Evolutionary conservation across 2,888 invertebrate species (phyloP).

Genomic region (Dromius quadrimaculatus): DNA sequence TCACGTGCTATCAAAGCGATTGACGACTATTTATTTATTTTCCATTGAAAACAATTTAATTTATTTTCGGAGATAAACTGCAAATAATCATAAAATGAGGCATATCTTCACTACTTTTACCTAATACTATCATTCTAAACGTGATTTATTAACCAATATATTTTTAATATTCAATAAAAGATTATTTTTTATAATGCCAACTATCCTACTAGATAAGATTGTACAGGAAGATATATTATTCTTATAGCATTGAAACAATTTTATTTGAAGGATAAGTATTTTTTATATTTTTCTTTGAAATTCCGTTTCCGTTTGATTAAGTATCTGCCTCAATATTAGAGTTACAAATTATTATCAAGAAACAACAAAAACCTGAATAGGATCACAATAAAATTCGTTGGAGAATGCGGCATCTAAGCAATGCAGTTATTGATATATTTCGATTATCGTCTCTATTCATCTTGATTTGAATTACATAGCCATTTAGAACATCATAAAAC

Average conservation of each 20-base stretch:
- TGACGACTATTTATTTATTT: constrained; percentile 18
- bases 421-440: constrained; percentile 38
- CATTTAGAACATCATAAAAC: constrained; percentile 46
- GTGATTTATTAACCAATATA: too few species aligned
- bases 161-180: too few species aligned
- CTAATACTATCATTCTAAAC: too few species aligned
- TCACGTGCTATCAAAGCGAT: background rate
- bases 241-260: too few species aligned
- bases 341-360: background rate
- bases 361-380: constrained; percentile 13
- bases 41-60: background rate
- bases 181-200: too few species aligned
- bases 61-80: background rate
- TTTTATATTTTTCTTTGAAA: too few species aligned
- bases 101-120: background rate
- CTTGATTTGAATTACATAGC: constrained; percentile 45
- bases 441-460: constrained; percentile 32
- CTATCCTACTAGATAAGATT: too few species aligned
- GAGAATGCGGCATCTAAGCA: background rate
- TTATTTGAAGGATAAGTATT: too few species aligned
- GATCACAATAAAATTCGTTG: background rate
- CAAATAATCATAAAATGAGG: background rate
- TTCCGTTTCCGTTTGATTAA: too few species aligned
- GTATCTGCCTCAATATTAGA: background rate
- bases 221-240: too few species aligned